These are phyloP conservation scores for Homarus gammarus DNA, from an alignment of 2,888 invertebrate genomes.

Conservation along the genomic window DNA sequence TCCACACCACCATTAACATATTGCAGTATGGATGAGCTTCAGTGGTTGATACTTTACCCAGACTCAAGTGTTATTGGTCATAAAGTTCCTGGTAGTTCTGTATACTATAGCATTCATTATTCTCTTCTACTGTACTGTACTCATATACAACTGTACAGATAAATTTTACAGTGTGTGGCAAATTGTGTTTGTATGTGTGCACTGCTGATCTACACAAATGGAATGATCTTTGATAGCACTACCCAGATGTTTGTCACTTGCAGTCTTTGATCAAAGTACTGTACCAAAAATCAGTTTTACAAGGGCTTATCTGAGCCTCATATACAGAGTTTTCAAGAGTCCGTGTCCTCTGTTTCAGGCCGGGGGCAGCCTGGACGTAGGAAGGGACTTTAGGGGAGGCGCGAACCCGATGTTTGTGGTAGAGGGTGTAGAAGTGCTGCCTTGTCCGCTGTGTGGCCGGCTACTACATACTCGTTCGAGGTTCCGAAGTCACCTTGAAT, in stretches of 20 bases:
- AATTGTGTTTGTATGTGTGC: background rate
- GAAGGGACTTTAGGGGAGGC: conserved; percentile 43
- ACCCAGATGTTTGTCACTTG: background rate
- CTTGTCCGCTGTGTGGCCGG: conserved; percentile 61
- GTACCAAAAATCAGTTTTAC: conserved; percentile 4
- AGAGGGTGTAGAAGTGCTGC: conserved; percentile 39
- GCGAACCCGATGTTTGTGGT: conserved; percentile 31
- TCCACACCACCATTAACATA: conserved; percentile 5
- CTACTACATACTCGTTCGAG: conserved; percentile 40
- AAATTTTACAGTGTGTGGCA: background rate
- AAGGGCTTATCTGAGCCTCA: conserved; percentile 9
- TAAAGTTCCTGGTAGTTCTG: background rate
- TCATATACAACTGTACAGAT: no score
- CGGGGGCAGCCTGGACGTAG: conserved; percentile 54
- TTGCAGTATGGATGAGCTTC: background rate
- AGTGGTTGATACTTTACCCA: background rate
- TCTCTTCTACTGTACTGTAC: background rate
- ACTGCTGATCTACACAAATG: background rate
- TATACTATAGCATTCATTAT: background rate
- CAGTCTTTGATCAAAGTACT: conserved; percentile 3
- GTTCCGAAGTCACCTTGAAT: conserved; percentile 67
- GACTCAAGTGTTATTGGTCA: background rate
- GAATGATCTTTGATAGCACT: background rate
- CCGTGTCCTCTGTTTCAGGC: conserved; percentile 71
- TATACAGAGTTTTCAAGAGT: conserved; percentile 46